Percentiles rank a stretch among this genome's conserved stretches.
Evolutionary conservation across 2,888 invertebrate species (phyloP).

Genomic region (Cerceris rybyensis): DNA sequence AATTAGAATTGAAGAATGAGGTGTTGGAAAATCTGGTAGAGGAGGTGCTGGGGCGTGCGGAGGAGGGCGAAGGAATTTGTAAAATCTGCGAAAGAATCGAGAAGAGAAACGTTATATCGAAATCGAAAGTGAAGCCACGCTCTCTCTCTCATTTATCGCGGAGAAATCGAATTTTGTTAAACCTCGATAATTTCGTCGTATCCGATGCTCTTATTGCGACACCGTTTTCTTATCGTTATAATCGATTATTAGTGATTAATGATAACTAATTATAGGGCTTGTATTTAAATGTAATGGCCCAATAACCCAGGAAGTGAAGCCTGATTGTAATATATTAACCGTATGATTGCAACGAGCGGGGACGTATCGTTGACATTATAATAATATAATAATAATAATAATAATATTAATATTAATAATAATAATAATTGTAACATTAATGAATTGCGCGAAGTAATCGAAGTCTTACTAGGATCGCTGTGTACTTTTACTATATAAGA

Average conservation of each 20-base stretch:
- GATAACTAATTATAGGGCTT: conserved; percentile 63
- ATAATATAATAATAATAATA: conserved; percentile 7
- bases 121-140: neutral
- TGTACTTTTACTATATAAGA: conserved; percentile 36
- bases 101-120: neutral
- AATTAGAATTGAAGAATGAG: too few relatives aligned
- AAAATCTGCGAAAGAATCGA: neutral
- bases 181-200: conserved; percentile 56
- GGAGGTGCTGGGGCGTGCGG: too few relatives aligned
- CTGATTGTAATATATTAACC: conserved; percentile 67
- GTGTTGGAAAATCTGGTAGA: too few relatives aligned
- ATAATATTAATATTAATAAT: neutral
- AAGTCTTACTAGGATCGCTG: conserved; percentile 28
- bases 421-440: conserved; percentile 26
- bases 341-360: conserved; percentile 60
- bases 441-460: conserved; percentile 24
- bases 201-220: conserved; percentile 36
- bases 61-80: conserved; percentile 4
- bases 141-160: conserved; percentile 1
- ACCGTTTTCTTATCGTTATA: conserved; percentile 63
- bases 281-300: conserved; percentile 63
- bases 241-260: conserved; percentile 63
- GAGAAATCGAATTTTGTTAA: conserved; percentile 51
- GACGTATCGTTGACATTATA: conserved; percentile 48
- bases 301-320: conserved; percentile 35